Evolutionary conservation across 2,888 invertebrate species (phyloP), one percentile per base, ranked within the genome.

Genomic region (Caenorhabditis virilis): DNA sequence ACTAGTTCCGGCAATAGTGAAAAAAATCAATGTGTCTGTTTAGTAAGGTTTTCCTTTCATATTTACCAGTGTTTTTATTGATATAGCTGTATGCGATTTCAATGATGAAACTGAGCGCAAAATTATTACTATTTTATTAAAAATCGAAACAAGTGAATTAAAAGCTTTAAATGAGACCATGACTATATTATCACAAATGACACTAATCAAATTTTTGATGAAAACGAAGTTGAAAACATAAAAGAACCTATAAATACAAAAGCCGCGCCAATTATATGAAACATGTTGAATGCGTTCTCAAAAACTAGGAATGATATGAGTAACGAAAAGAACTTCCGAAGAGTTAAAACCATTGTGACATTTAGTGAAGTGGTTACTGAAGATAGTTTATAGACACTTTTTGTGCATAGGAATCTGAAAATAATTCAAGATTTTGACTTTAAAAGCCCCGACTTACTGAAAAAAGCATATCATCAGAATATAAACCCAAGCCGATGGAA

Each of bases 231-330:
- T 0, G 93, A 91, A 83, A 95, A 97, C 79, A 95, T 88, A 61
- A 94, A 85, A 0, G 95, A 95, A 1, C 98, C 97, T 2, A 89
- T 84, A 84, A 98, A 97, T 2, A 98, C 95, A 48, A 93, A 85
- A 1, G 88, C 79, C 0, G 95, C 92, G 5, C 95, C 95, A 36
- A 91, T 79, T 92, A 95, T 94, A 84, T 98, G 97, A 43, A 89
- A 88, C 0, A 89, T 9, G 0, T 94, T 95, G 83, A 98, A 97
- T 0, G 92, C 90, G 86, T 97, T 97, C 76, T 89, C 88, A 83
- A 98, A 98, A 84, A 95, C 92, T 23, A 92, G 78, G 72, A 98
- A 93, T 0, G 95, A 95, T 83, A 98, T 90, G 18, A 97, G 84
- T 23, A 98, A 86, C 0, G 94, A 95, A 39, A 92, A 88, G 83